These are phyloP conservation scores for Mastomys natalensis DNA, from an alignment of 2,113 vertebrate species.

Conservation along the genomic window DNA sequence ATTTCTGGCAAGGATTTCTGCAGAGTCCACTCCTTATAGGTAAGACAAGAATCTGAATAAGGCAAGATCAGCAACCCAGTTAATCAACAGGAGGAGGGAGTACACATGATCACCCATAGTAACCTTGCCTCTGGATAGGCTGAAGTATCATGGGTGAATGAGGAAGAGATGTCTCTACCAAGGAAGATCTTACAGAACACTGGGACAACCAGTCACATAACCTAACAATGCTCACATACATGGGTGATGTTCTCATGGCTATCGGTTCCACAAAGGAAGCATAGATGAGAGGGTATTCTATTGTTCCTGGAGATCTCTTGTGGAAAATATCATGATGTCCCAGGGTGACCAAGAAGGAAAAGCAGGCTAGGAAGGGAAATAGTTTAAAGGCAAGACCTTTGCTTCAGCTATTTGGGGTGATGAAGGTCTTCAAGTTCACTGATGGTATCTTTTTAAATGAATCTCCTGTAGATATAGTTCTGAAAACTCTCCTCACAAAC, in stretches of 20 bases:
- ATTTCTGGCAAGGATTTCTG: constrained; percentile 75
- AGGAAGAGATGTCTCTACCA: background rate
- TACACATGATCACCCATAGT: background rate
- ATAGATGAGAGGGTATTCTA: background rate
- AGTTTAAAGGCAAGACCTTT: background rate
- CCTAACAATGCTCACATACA: background rate
- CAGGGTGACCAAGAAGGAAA: background rate
- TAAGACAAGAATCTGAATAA: constrained; percentile 64
- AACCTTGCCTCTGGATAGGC: background rate
- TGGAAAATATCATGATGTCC: background rate
- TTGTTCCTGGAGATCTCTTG: background rate
- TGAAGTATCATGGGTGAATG: background rate
- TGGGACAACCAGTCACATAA: background rate
- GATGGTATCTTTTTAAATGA: background rate
- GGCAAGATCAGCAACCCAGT: constrained; percentile 23
- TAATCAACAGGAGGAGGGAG: constrained; percentile 55
- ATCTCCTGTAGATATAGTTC: background rate
- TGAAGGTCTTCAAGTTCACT: background rate
- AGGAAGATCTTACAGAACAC: background rate
- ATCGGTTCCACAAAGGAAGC: background rate
- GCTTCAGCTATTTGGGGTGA: background rate
- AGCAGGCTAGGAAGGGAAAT: background rate
- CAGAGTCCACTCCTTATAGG: constrained; percentile 61
- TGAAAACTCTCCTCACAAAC: background rate
- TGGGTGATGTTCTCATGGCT: background rate